These are phyloP conservation scores for Nomada fucata DNA, from an alignment of 2,888 invertebrate genomes.

Conservation along the genomic window DNA sequence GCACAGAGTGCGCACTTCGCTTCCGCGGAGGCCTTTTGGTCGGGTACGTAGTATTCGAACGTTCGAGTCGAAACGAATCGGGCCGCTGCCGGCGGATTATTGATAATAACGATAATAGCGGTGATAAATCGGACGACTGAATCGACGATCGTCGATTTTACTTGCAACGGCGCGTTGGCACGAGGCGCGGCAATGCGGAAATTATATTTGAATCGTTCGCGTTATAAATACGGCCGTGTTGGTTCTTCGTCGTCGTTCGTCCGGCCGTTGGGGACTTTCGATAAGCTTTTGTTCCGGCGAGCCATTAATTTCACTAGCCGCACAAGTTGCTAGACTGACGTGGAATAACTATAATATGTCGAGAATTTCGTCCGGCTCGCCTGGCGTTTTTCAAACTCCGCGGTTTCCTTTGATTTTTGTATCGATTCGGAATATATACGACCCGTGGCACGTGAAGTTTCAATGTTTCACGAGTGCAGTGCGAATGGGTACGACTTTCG, in stretches of 20 bases:
- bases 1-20: not conserved
- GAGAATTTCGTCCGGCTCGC: not conserved
- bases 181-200: not conserved
- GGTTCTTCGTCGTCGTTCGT: not conserved
- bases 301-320: conserved; percentile 18
- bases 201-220: not conserved
- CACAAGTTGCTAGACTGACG: conserved; percentile 2
- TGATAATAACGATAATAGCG: conserved; percentile 7
- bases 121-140: not conserved
- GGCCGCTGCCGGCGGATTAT: not conserved
- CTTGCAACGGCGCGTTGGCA: not conserved
- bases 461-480: not conserved
- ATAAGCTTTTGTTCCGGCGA: conserved; percentile 20
- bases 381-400: not conserved
- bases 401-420: conserved; percentile 16
- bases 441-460: not conserved
- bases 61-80: not conserved
- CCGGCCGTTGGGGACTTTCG: not conserved
- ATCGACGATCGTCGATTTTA: not conserved
- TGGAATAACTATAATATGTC: conserved; percentile 14
- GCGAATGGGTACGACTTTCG: not conserved
- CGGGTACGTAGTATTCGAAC: not conserved
- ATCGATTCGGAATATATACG: conserved; percentile 13
- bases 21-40: conserved; percentile 18
- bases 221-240: not conserved